phyloP scores from a whole-genome alignment of 1,140 invertebrate species.

The Temnothorax nylanderi region DNA sequence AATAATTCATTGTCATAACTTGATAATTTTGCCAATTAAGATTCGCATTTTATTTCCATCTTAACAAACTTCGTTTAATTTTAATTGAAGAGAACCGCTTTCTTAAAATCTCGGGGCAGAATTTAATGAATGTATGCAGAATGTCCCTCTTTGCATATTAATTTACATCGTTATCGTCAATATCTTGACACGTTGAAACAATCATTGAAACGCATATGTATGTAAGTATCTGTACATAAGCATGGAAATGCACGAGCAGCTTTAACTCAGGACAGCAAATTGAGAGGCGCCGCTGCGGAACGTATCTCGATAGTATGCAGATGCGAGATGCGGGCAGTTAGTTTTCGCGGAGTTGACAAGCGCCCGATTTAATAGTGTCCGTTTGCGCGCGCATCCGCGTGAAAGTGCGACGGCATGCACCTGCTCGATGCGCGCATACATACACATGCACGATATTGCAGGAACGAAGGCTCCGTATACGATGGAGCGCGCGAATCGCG shows the following conservation, averaged over 20 bases:
- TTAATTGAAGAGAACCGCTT: slow-evolving; percentile 18
- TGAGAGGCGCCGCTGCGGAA: slow-evolving; percentile 53
- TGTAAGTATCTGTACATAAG: not conserved
- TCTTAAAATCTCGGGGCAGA: not conserved
- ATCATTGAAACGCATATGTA: not conserved
- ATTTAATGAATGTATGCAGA: not conserved
- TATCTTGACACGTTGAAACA: slow-evolving; percentile 14
- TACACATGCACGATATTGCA: not conserved
- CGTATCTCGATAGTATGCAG: slow-evolving; percentile 79
- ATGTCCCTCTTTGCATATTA: not conserved
- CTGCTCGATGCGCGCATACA: slow-evolving; percentile 4
- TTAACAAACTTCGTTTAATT: not conserved
- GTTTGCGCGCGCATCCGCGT: slow-evolving; percentile 54
- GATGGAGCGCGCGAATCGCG: slow-evolving; percentile 43
- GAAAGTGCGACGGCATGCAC: slow-evolving; percentile 55
- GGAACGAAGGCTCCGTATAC: not conserved
- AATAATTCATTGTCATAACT: slow-evolving; percentile 12
- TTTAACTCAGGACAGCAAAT: slow-evolving; percentile 40
- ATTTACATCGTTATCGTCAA: slow-evolving; percentile 8
- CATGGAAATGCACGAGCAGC: not conserved
- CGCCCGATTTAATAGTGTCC: slow-evolving; percentile 74
- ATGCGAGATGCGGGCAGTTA: slow-evolving; percentile 77
- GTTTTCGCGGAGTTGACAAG: slow-evolving; percentile 78
- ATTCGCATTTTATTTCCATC: not conserved
- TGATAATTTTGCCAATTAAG: slow-evolving; percentile 15